Base-by-base conservation (phyloP, 2,888 invertebrate species). In the Cotesia congregata region DNA sequence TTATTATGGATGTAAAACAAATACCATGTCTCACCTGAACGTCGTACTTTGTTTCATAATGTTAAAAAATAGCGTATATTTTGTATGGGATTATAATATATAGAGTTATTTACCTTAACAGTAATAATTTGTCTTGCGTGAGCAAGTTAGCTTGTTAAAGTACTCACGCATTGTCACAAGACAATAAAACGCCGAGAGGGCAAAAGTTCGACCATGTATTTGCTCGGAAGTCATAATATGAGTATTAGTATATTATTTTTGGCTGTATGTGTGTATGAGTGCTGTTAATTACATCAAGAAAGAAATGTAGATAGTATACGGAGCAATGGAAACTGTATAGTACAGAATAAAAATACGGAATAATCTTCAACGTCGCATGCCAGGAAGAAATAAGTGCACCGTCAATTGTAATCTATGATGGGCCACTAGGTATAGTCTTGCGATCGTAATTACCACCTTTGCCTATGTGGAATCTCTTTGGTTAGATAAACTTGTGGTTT, bases 51-150 rank as follows among this genome's bases (percentile, higher is more conserved):
- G 30, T 50, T 68, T 64, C 12, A 50, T 50, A 50, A 50, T 50
- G 30, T 50, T 12, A 50, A 50, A 50, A 50, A 50, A 50, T 12
- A 50, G 12, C 7, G 38, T 20, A 30, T 50, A 7, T 6, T 4
- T 20, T 67, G 20, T 59, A 38, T 50, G 59, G 67, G 67, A 73
- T 67, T 50, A 38, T 61, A 61, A n/a, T 61, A 40, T 68, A 40
- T 41, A 50, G 50, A 12, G 4, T 12, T 50, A 50, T 39, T 39
- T 71, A 39, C 50, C 59, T 67, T 73, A 73, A 73, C 67, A 65
- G 73, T 67, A 73, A 73, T 73, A 73, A 73, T 73, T 73, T 73
- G 67, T 39, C 73, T 73, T 73, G 73, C 73, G 73, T 65, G 73
- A 73, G 65, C 67, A 59, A 30, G 67, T 73, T 73, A 73, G 67